Percentiles rank a stretch among this genome's conserved stretches.
These are phyloP conservation scores for Clarias pachynema DNA, from an alignment of 2,797 vertebrate species.

Conservation along the genomic window DNA sequence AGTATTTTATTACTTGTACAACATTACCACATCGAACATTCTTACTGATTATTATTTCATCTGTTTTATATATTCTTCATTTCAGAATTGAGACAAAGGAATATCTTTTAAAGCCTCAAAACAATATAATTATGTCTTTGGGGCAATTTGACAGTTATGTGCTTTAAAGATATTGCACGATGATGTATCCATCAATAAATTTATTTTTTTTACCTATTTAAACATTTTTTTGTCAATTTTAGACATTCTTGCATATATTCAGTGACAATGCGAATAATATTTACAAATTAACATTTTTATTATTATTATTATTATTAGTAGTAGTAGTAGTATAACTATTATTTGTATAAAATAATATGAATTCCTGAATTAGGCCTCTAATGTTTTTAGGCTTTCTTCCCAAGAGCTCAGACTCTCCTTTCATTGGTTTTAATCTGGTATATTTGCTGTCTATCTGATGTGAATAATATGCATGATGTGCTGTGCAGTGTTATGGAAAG, in stretches of 20 bases:
- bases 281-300: neutral
- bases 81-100: neutral
- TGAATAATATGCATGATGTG: conserved; percentile 2
- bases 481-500: conserved; percentile 64
- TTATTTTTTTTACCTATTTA: neutral
- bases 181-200: neutral
- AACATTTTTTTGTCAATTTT: neutral
- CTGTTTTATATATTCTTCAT: neutral
- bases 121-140: neutral
- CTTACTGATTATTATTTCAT: neutral
- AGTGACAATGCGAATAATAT: neutral
- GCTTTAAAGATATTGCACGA: neutral
- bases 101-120: neutral
- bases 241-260: neutral
- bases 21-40: neutral
- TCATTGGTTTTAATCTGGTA: neutral
- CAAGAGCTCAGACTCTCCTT: neutral
- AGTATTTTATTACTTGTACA: neutral
- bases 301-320: too few relatives aligned
- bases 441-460: neutral
- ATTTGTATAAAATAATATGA: neutral
- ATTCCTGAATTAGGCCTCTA: neutral
- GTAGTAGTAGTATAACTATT: too few relatives aligned
- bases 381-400: neutral
- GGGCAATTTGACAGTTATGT: neutral